phyloP scores from a whole-genome alignment of 1,140 invertebrate species.

The Pseudomyrmex dendroicus region DNA sequence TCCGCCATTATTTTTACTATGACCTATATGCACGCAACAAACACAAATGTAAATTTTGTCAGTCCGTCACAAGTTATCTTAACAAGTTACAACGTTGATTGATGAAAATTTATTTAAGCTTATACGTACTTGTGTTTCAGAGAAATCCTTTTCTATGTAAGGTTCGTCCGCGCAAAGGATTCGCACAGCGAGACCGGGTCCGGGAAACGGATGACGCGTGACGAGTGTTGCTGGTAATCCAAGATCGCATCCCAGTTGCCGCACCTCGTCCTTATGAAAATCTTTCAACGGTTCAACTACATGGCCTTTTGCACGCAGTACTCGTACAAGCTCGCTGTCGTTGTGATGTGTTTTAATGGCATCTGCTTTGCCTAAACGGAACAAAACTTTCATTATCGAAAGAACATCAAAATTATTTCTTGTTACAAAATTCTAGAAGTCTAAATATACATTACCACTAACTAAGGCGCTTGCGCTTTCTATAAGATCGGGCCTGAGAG shows the following conservation, averaged over 20 bases:
- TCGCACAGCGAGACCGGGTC: constrained; percentile 96
- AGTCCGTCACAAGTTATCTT: background rate
- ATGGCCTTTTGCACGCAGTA: constrained; percentile 92
- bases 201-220: constrained; percentile 98
- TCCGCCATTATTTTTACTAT: constrained; percentile 97
- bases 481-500: constrained; percentile 98
- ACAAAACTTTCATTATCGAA: constrained; percentile 25
- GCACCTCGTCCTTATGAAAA: constrained; percentile 99
- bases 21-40: constrained; percentile 85
- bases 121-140: constrained; percentile 92
- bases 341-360: constrained; percentile 99
- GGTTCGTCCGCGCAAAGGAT: constrained; percentile 98
- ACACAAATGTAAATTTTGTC: constrained; percentile 22
- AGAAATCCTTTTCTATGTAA: constrained; percentile 97
- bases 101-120: background rate
- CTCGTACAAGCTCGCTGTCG: constrained; percentile 97
- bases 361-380: constrained; percentile 89
- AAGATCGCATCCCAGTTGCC: constrained; percentile 93
- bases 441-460: constrained; percentile 86
- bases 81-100: background rate
- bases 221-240: constrained; percentile 95
- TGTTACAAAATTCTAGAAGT: constrained; percentile 12
- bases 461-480: constrained; percentile 97
- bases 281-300: constrained; percentile 99
- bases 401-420: background rate